These are phyloP conservation scores for Drosophila bocki DNA, from an alignment of 1,140 invertebrate species.

Conservation along the genomic window DNA sequence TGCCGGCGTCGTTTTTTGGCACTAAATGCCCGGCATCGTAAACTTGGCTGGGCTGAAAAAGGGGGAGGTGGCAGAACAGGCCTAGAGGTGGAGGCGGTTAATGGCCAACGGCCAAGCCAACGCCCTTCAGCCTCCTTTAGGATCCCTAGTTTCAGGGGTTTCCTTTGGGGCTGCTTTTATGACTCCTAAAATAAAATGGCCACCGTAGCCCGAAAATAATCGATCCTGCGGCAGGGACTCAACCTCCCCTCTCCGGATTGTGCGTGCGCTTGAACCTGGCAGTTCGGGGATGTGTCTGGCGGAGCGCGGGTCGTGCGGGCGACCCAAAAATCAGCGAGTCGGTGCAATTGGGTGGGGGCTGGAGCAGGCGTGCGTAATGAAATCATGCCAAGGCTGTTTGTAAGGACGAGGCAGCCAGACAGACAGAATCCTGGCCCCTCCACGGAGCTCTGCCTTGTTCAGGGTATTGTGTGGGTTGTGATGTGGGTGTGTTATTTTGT, in stretches of 20 bases:
- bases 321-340: constrained; percentile 47
- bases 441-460: not conserved
- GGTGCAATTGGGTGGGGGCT: not conserved
- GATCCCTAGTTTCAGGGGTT: constrained; percentile 11
- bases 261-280: constrained; percentile 67
- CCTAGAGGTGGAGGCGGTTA: constrained; percentile 39
- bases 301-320: constrained; percentile 60
- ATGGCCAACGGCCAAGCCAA: constrained; percentile 48
- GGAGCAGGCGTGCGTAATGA: constrained; percentile 61
- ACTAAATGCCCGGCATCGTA: constrained; percentile 36
- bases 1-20: constrained; percentile 74
- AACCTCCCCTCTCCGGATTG: constrained; percentile 23
- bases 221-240: constrained; percentile 42
- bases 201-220: constrained; percentile 64
- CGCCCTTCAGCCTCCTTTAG: constrained; percentile 55
- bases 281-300: constrained; percentile 69
- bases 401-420: constrained; percentile 11
- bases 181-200: constrained; percentile 63
- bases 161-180: constrained; percentile 36
- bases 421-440: constrained; percentile 23
- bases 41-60: constrained; percentile 1
- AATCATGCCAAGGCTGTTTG: constrained; percentile 79
- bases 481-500: constrained; percentile 12
- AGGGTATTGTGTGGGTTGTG: not conserved
- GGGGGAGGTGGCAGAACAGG: constrained; percentile 24